phyloP scores from a whole-genome alignment of 2,888 invertebrate species.

The Lithosia quadra region DNA sequence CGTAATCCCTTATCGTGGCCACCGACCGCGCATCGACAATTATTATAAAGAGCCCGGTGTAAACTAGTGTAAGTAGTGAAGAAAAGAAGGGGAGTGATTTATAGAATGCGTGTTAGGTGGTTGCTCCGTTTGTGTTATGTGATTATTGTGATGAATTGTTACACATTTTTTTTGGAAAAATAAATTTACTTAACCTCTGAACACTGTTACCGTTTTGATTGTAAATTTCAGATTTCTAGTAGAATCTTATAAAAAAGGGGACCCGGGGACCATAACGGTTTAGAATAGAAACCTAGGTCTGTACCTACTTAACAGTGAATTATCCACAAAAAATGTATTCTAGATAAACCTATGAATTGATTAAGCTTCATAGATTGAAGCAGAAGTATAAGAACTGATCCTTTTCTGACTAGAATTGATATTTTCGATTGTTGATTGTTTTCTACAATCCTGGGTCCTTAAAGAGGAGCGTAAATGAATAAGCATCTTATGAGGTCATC shows the following conservation, averaged over 20 bases:
- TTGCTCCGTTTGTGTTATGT: constrained; percentile 16
- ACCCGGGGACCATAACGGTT: not conserved
- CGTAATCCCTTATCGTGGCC: constrained; percentile 79
- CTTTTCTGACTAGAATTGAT: too few relatives aligned
- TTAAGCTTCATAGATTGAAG: too few relatives aligned
- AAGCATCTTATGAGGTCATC: too few relatives aligned
- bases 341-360: too few relatives aligned
- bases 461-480: too few relatives aligned
- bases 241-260: not conserved
- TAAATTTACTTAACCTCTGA: constrained; percentile 3
- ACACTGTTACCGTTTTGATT: constrained; percentile 5
- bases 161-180: not conserved
- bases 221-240: not conserved
- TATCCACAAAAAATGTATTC: not conserved
- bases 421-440: not conserved
- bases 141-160: constrained; percentile 2
- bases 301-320: not conserved
- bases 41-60: constrained; percentile 74
- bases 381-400: too few relatives aligned
- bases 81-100: constrained; percentile 41
- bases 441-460: too few relatives aligned
- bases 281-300: not conserved
- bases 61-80: constrained; percentile 62
- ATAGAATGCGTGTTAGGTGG: constrained; percentile 42
- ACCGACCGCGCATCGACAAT: constrained; percentile 80